Evolutionary conservation across 2,113 vertebrate species (phyloP).

Genomic region (Solea senegalensis): DNA sequence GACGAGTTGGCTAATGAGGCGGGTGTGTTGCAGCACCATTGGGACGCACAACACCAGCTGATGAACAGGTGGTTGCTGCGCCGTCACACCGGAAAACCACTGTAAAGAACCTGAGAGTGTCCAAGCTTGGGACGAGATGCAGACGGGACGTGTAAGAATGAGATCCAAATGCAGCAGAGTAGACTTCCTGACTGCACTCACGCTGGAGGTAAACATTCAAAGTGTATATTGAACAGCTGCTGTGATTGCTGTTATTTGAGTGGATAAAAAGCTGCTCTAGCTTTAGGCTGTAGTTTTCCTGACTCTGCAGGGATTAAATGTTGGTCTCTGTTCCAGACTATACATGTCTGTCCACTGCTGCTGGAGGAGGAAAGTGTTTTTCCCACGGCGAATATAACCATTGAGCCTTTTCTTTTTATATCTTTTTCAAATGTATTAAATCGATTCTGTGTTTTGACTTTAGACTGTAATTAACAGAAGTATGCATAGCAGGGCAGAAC

Average conservation of each 20-base stretch:
- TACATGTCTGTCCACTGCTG: not conserved
- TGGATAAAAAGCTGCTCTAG: not conserved
- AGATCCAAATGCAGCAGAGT: no score
- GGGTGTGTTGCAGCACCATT: no score
- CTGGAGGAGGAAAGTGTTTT: not conserved
- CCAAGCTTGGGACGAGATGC: no score
- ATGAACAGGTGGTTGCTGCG: no score
- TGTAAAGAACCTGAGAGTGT: no score
- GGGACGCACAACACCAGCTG: no score
- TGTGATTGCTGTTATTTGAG: not conserved
- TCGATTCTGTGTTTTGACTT: constrained; percentile 11
- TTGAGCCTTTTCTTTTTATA: not conserved
- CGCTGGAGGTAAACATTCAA: no score
- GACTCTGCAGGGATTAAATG: not conserved
- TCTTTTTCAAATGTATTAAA: not conserved
- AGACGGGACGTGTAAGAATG: no score
- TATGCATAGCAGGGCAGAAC: constrained; percentile 8
- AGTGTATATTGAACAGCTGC: no score
- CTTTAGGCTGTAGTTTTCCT: not conserved
- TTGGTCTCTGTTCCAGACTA: not conserved
- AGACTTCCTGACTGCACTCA: no score
- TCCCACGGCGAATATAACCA: not conserved
- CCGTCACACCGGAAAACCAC: no score
- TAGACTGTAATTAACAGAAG: constrained; percentile 11
- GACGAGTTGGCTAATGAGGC: no score